Percentiles rank a stretch among this genome's conserved stretches.
phyloP scores from a whole-genome alignment of 2,113 vertebrate species.

The Hemiprocne comata region DNA sequence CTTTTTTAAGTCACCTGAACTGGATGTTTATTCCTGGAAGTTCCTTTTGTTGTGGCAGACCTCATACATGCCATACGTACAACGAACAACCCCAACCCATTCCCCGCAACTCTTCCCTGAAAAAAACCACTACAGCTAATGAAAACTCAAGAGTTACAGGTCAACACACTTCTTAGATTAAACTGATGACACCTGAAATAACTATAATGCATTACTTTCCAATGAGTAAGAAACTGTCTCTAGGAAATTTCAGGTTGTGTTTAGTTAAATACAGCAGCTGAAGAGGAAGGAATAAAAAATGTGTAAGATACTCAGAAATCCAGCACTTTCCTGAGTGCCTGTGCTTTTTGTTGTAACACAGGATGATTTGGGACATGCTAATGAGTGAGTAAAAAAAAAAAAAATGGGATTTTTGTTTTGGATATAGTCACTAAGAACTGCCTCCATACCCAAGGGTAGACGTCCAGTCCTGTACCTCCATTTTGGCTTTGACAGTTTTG shows the following conservation, averaged over 20 bases:
- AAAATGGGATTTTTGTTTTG: background rate
- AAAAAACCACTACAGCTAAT: background rate
- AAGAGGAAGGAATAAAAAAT: background rate
- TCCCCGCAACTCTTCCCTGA: background rate
- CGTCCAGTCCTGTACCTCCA: background rate
- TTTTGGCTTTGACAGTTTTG: background rate
- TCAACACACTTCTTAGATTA: background rate
- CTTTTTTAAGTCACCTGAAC: constrained; percentile 18
- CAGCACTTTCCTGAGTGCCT: fast-evolving
- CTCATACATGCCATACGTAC: background rate
- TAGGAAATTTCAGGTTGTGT: background rate
- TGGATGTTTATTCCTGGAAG: background rate
- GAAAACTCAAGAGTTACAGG: background rate
- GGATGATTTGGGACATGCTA: background rate
- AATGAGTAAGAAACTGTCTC: background rate
- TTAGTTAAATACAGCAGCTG: background rate
- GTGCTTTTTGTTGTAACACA: background rate
- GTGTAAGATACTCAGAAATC: background rate
- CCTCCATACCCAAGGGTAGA: fast-evolving
- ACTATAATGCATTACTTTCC: background rate
- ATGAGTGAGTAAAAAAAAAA: background rate
- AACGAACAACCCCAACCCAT: background rate
- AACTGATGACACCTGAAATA: background rate
- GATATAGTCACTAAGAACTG: background rate
- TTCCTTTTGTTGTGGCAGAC: constrained; percentile 8